Base-by-base conservation (phyloP, 2,888 invertebrate species). In the Dugesia japonica region DNA sequence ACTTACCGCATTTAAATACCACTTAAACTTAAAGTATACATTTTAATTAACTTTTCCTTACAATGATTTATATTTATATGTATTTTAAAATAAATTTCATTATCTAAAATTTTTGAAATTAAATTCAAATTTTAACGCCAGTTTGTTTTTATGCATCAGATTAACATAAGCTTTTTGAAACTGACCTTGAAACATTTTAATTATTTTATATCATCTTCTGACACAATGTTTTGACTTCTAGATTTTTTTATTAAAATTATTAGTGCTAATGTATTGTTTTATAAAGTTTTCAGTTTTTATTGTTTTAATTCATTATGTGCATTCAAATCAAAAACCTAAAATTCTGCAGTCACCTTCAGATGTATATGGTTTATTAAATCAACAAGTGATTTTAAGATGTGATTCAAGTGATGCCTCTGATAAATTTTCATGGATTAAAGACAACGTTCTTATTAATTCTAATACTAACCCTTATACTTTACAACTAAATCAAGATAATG, bases 91-190 rank as follows among this genome's bases (percentile, higher is more conserved):
- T n/a, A n/a, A n/a, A n/a, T n/a, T n/a, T n/a, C n/a, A n/a, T n/a
- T n/a, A n/a, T n/a, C n/a, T n/a, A n/a, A n/a, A n/a, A n/a, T n/a
- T n/a, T n/a, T n/a, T n/a, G n/a, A n/a, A n/a, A n/a, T n/a, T n/a
- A n/a, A n/a, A n/a, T n/a, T n/a, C n/a, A n/a, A n/a, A n/a, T n/a
- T n/a, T n/a, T n/a, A n/a, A n/a, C n/a, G n/a, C n/a, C 31, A 13
- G n/a, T 56, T 56, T 56, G 56, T 56, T 56, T 56, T 9, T 56
- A n/a, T 56, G 56, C 56, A 56, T 56, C 56, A 56, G n/a, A 9
- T 56, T 20, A 56, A 56, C 56, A 56, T 4, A 56, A 4, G n/a
- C 1, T 4, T 20, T 56, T 23, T n/a, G 17, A 7, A 13, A 56
- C 4, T 56, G n/a, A 56, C 56, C 56, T 56, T 56, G 56, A 4